Evolutionary conservation across 2,113 vertebrate genomes (phyloP).

Genomic region (Pelusios castaneus): DNA sequence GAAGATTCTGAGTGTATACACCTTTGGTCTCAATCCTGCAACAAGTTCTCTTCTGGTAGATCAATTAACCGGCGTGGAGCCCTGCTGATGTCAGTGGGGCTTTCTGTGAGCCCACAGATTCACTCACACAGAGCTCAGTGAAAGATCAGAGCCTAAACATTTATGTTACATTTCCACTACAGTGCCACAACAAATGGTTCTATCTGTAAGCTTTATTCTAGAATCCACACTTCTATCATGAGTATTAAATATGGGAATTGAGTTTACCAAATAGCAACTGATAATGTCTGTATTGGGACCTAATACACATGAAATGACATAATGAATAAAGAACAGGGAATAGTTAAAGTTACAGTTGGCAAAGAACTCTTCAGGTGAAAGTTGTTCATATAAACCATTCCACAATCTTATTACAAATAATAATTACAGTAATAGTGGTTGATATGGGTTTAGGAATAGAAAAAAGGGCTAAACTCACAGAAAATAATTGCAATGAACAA

Average conservation of each 20-base stretch:
- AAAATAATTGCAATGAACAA: background rate
- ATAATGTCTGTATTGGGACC: background rate
- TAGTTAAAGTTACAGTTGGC: background rate
- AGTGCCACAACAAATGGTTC: background rate
- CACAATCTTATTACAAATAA: background rate
- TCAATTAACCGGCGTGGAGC: background rate
- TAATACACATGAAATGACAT: background rate
- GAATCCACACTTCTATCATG: background rate
- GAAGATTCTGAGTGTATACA: background rate
- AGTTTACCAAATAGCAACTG: background rate
- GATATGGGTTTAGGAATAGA: background rate
- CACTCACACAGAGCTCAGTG: background rate
- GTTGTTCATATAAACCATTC: background rate
- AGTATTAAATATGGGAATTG: background rate
- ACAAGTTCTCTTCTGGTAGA: background rate
- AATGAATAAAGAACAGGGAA: constrained; percentile 3
- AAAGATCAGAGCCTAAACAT: background rate
- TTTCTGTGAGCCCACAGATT: background rate
- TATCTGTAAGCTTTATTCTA: background rate
- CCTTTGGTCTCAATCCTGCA: background rate
- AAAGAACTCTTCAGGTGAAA: background rate
- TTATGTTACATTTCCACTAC: background rate
- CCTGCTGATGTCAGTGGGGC: background rate
- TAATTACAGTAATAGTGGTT: background rate
- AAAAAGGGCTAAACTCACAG: background rate